Base-by-base conservation (phyloP, 2,888 invertebrate genomes). In the Neoscelio sp. region DNA sequence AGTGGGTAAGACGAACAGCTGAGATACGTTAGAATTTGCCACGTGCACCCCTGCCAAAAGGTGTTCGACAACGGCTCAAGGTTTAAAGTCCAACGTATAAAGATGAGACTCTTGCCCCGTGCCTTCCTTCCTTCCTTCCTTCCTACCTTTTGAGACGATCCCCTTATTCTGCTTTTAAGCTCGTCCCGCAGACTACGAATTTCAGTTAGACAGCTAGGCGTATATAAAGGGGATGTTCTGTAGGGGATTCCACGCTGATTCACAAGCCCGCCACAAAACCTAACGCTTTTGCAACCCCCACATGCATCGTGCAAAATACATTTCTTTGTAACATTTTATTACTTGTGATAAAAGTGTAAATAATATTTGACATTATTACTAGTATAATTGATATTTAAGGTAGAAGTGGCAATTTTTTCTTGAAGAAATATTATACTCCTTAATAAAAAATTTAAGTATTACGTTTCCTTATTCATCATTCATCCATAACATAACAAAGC, bases 31-130 rank as follows among this genome's bases (percentile, higher is more conserved):
- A 81, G 56, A 85, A 86, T 84, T 73, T 79, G 78, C 81, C 84
- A 82, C 79, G 83, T 82, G 86, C 62, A 56, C 75, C 60, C 83
- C 80, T 80, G 78, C 79, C 82, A 81, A 81, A 85, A 86, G 85
- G 85, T 86, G 87, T 84, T 84, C 86, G 67, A 62, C 83, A 86
- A 87, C 86, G 85, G 85, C 82, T 84, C 82, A 71, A 78, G 83
- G 78, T 84, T 85, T 82, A 83, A 84, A 84, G 82, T 85, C 84
- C 84, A 78, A 80, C 81, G 83, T 78, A 87, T 87, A 85, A 86
- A 86, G 83, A 76, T 64, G 60, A 78, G 87, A 82, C 88, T 87
- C 88, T 87, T 87, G 86, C 86, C 87, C 86, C 87, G 87, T 88
- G 87, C 87, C 85, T 85, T 85, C 85, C 84, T 86, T 87, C 85